Conservation (phyloP, 2,888 invertebrate genomes). For the Sisyra terminalis region DNA sequence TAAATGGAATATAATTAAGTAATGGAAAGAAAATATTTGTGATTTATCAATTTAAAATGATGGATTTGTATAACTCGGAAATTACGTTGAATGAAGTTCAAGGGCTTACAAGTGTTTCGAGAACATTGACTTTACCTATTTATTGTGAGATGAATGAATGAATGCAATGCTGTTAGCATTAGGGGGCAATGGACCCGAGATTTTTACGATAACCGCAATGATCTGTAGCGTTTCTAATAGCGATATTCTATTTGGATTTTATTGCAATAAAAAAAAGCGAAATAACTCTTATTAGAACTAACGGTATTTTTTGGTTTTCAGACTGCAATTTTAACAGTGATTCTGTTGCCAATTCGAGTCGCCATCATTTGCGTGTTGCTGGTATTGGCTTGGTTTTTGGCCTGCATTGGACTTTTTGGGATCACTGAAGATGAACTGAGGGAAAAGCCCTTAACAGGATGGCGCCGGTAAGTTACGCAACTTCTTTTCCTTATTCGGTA, state of each 20-base stretch:
- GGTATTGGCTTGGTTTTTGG: slow-evolving; percentile 69
- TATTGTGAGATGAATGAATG: too few relatives aligned
- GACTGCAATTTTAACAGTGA: slow-evolving; percentile 74
- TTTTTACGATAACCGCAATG: too few relatives aligned
- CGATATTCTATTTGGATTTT: neutral
- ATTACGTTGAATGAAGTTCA: too few relatives aligned
- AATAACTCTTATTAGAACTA: too few relatives aligned
- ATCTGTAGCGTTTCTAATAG: neutral
- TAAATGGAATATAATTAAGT: too few relatives aligned
- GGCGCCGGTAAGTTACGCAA: slow-evolving; percentile 58
- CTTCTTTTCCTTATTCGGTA: neutral
- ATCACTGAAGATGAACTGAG: slow-evolving; percentile 63
- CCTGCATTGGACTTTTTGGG: slow-evolving; percentile 67
- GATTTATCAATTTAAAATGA: too few relatives aligned
- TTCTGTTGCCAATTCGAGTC: slow-evolving; percentile 68
- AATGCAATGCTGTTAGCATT: too few relatives aligned
- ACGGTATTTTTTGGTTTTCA: slow-evolving; percentile 33
- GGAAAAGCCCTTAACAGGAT: slow-evolving; percentile 64
- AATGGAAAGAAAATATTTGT: too few relatives aligned
- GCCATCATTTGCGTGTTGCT: slow-evolving; percentile 59
- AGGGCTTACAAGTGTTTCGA: too few relatives aligned
- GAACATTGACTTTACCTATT: too few relatives aligned
- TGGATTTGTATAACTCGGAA: too few relatives aligned
- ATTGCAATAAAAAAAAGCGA: slow-evolving; percentile 1
- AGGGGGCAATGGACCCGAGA: too few relatives aligned